Percentiles rank a stretch among this genome's conserved stretches.
phyloP scores from a whole-genome alignment of 2,888 invertebrate genomes.

The Drosophila silvestris region DNA sequence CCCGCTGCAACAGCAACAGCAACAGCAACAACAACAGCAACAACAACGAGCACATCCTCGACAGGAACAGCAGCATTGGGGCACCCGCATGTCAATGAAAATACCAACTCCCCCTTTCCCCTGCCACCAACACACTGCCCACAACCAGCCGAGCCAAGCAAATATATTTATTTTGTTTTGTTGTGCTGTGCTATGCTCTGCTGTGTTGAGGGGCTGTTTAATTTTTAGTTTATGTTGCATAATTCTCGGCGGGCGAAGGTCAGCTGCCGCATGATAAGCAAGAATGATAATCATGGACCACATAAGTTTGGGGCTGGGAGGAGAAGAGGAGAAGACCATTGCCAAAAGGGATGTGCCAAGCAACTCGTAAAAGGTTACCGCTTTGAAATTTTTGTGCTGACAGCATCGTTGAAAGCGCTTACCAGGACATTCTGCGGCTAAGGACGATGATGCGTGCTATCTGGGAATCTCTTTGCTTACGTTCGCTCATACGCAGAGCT shows the following conservation, averaged over 20 bases:
- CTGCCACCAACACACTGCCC: neutral
- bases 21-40: slow-evolving; percentile 4
- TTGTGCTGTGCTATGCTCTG: rapidly evolving
- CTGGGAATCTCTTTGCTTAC: slow-evolving; percentile 23
- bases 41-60: neutral
- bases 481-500: neutral
- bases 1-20: slow-evolving; percentile 15
- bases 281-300: neutral
- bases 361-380: slow-evolving; percentile 21
- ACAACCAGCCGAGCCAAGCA: slow-evolving; percentile 9
- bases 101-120: slow-evolving; percentile 5
- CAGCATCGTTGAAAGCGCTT: slow-evolving; percentile 59
- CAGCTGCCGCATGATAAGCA: slow-evolving; percentile 40
- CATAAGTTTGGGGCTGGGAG: neutral
- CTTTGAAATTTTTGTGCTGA: slow-evolving; percentile 62
- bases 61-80: neutral
- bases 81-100: slow-evolving; percentile 49
- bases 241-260: slow-evolving; percentile 62
- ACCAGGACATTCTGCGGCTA: slow-evolving; percentile 29
- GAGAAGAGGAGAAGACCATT: neutral
- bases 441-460: slow-evolving; percentile 56
- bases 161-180: slow-evolving; percentile 44
- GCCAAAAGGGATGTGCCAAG: neutral
- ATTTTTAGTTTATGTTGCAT: slow-evolving; percentile 80
- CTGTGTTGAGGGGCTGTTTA: slow-evolving; percentile 56